Conservation (phyloP, 2,797 vertebrate genomes). For the Pseudochaenichthys georgianus region DNA sequence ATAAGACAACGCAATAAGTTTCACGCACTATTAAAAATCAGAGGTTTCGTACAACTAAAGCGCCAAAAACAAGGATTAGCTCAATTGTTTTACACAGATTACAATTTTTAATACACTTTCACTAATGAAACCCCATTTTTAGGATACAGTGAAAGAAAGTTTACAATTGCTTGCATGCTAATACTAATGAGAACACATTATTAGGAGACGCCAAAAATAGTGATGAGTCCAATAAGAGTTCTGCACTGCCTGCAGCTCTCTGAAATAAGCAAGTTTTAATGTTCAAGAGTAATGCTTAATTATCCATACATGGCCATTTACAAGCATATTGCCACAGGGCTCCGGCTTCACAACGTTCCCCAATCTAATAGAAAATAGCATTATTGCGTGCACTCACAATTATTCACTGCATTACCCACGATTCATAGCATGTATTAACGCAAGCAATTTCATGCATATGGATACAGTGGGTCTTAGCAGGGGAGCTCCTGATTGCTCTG, state of each 20-base stretch:
- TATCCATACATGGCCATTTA: constrained; percentile 92
- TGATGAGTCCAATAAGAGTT: constrained; percentile 74
- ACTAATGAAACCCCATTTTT: constrained; percentile 48
- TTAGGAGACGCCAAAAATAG: constrained; percentile 63
- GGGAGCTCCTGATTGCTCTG: constrained; percentile 96
- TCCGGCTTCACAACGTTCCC: constrained; percentile 85
- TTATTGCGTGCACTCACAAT: constrained; percentile 95
- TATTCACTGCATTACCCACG: constrained; percentile 98
- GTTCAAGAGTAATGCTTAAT: constrained; percentile 90
- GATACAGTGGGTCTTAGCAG: constrained; percentile 97
- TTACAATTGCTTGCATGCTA: constrained; percentile 56
- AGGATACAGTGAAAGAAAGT: constrained; percentile 58
- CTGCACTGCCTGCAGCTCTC: constrained; percentile 80
- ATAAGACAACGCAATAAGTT: neutral
- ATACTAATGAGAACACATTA: constrained; percentile 74
- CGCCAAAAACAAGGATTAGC: neutral
- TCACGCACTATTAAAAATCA: constrained; percentile 15
- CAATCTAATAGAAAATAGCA: constrained; percentile 94
- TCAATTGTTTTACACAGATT: constrained; percentile 23
- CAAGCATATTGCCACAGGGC: constrained; percentile 93
- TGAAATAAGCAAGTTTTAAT: constrained; percentile 90
- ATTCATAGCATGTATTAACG: constrained; percentile 98
- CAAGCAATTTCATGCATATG: constrained; percentile 99
- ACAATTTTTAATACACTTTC: constrained; percentile 25
- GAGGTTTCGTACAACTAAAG: neutral